phyloP scores from a whole-genome alignment of 2,113 vertebrate genomes.

The Phoenicopterus ruber region DNA sequence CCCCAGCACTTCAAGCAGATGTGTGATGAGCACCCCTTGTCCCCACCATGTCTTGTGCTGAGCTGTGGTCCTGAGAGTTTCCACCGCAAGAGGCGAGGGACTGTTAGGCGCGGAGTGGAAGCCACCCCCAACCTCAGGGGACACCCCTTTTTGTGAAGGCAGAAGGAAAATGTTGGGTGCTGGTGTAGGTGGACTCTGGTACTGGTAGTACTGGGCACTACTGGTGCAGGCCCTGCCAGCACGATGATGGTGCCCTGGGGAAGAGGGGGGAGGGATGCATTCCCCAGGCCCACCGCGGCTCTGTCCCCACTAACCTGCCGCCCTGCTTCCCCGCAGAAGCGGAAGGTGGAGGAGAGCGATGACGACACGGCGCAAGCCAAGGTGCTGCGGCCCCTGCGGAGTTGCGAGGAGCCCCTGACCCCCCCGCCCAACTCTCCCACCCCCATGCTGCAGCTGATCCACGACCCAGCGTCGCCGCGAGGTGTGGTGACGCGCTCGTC shows the following conservation, averaged over 20 bases:
- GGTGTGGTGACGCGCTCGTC: slow-evolving; percentile 73
- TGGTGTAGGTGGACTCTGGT: background rate
- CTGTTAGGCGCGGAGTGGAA: background rate
- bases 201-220: background rate
- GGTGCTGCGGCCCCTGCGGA: slow-evolving; percentile 78
- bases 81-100: background rate
- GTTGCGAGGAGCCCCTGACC: slow-evolving; percentile 78
- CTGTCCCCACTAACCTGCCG: background rate
- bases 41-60: background rate
- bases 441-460: slow-evolving; percentile 79
- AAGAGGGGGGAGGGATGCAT: rapidly evolving
- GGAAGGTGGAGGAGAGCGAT: slow-evolving; percentile 78
- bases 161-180: background rate
- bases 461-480: slow-evolving; percentile 73
- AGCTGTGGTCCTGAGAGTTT: background rate
- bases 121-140: background rate
- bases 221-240: background rate
- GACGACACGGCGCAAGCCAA: slow-evolving; percentile 76
- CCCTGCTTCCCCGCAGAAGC: slow-evolving; percentile 51
- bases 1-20: background rate
- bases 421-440: slow-evolving; percentile 77
- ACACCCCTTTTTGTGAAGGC: background rate
- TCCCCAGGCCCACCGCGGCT: background rate
- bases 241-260: rapidly evolving
- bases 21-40: background rate